Conservation (phyloP, 2,113 vertebrate genomes). For the Strix uralensis region DNA sequence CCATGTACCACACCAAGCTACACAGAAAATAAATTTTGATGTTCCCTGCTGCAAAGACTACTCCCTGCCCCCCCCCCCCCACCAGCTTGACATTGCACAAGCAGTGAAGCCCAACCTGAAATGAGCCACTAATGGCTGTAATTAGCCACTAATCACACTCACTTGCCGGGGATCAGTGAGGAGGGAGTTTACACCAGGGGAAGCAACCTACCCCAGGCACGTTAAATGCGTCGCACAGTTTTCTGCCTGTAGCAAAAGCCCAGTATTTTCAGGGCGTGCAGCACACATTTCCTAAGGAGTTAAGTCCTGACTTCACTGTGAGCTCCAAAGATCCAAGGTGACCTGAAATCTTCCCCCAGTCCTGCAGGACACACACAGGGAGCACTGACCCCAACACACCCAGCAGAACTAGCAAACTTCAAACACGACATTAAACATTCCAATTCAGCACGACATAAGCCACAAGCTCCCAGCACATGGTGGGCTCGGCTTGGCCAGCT, state of each 20-base stretch:
- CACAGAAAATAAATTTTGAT: rapidly evolving
- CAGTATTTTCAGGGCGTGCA: rapidly evolving
- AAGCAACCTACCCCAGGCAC: not conserved
- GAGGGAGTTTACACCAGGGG: too few species aligned
- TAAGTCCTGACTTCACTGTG: rapidly evolving
- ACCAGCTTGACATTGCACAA: rapidly evolving
- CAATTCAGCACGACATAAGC: rapidly evolving
- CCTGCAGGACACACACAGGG: rapidly evolving
- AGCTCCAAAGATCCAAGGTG: not conserved
- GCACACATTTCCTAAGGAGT: not conserved
- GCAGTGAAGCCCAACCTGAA: not conserved
- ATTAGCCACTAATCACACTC: not conserved
- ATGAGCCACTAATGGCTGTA: not conserved
- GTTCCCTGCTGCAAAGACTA: not conserved
- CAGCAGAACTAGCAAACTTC: not conserved
- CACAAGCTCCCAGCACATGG: rapidly evolving
- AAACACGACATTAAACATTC: rapidly evolving
- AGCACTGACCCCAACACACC: not conserved
- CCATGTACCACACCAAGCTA: rapidly evolving
- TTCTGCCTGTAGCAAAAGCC: too few species aligned
- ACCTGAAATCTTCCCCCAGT: not conserved
- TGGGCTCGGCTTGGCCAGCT: not conserved
- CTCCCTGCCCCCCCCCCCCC: not conserved
- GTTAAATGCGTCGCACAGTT: rapidly evolving
- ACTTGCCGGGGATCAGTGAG: rapidly evolving